Evolutionary conservation across 2,888 invertebrate genomes (phyloP), one percentile per base, ranked within the genome.

Genomic region (Cremastinae sp.): DNA sequence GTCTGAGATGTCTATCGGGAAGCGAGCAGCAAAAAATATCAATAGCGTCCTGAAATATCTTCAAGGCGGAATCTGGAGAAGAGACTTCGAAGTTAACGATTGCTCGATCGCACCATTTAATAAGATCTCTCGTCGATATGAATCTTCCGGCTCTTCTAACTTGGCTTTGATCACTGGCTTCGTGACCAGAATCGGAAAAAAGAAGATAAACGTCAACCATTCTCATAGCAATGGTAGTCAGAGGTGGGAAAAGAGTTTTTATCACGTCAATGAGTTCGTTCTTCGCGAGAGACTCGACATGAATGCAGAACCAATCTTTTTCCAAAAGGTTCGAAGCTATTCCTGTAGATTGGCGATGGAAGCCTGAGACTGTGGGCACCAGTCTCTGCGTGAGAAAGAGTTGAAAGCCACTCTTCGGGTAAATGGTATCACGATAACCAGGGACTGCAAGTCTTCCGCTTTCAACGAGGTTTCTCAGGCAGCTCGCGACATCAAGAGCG

Each of bases 11-110:
- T 78, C 84, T 82, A 78, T 89, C 92, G 0, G 94, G 90, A 28
- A 95, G 92, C 20, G 96, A 95, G 64, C 95, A 95, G 76, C 96
- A 96, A 89, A 98, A 98, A 75, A 98, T 94, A 86, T 98, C 98
- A 18, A 97, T 92, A 0, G 97, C 96, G 89, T 98, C 96, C 90
- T 97, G 95, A 51, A 97, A 93, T 0, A 96, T 93, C 86, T 93
- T 94, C 9, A 94, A 87, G 2, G 93, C 94, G 0, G 94, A 93
- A 41, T 92, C 92, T 28, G 92, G 92, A 75, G 95, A 95, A 0
- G 94, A 92, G 0, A 95, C 93, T 75, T 95, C 93, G 88, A 96
- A 96, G 82, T 94, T 93, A 10, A 93, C 90, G 9, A 94, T 92
- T 3, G 96, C 93, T 85, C 98, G 92, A 2, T 93, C 91, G 85